Base-by-base conservation (phyloP, 2,888 invertebrate genomes). In the Spialia ferax region DNA sequence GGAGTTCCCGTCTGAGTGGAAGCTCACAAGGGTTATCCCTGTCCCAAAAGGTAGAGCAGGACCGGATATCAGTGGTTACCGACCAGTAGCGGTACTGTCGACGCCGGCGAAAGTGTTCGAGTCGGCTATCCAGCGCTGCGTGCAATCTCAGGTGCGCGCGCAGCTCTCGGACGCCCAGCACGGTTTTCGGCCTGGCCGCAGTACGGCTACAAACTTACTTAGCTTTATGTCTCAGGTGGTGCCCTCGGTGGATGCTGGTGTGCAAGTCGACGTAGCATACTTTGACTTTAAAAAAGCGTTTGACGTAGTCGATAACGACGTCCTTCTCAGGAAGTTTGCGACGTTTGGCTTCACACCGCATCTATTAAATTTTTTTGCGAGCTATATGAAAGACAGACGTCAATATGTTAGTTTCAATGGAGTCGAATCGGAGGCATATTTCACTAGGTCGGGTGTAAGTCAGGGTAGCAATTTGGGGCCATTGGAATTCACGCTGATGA, bases 391-490 rank as follows among this genome's bases (percentile, higher is more conserved):
- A 7, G 54, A 68, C n/a, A 15, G 68, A 7, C 32, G 18, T 22
- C 70, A 68, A 18, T 70, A 64, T 26, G 70, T 68, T 22, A 64
- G 64, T 1, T 63, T 50, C 15, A 63, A 60, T 10, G 63, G 56
- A 3, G 22, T 35, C 32, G 42, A 20, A 11, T 70, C 70, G n/a
- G 61, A 55, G 10, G 20, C 54, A 29, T 68, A 68, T 61, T 63
- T 45, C 29, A 61, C 62, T 15, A 54, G 59, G 23, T 70, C 70
- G 7, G 68, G 68, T 10, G 64, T 68, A n/a, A 64, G 64, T 45
- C 67, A 70, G 26, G 70, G 67, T 4, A 68, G 70, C 20, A 68
- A 63, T 15, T 55, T 70, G 23, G 69, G 69, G 1, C 67, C 67
- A 7, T n/a, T 68, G 8, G 52, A 59, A 52, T 68, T 68, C 38